Conservation (phyloP, 2,113 vertebrate genomes). For the Chaenocephalus aceratus region DNA sequence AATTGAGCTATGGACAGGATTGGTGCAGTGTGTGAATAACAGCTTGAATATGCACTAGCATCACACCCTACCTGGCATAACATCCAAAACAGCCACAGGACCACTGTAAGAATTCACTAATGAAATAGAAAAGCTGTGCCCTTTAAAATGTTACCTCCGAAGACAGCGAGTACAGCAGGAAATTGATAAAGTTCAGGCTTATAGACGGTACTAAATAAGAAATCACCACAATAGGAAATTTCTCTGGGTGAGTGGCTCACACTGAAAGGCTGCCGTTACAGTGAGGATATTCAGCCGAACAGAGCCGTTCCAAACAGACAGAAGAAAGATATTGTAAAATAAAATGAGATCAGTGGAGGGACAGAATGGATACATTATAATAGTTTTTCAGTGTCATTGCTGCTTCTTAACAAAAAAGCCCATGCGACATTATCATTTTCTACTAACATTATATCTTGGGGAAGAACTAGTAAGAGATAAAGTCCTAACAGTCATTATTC, state of each 20-base stretch:
- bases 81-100: slow-evolving; percentile 30
- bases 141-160: slow-evolving; percentile 22
- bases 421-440: background rate
- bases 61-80: slow-evolving; percentile 11
- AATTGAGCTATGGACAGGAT: background rate
- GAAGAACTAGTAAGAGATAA: background rate
- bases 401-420: background rate
- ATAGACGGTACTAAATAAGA: slow-evolving; percentile 41
- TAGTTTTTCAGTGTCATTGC: background rate
- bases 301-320: slow-evolving; percentile 19
- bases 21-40: background rate
- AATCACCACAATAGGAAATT: slow-evolving; percentile 26
- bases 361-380: background rate
- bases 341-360: background rate
- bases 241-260: slow-evolving; percentile 11
- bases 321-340: slow-evolving; percentile 3
- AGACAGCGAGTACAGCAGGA: slow-evolving; percentile 18
- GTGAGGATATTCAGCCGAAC: slow-evolving; percentile 12
- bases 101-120: slow-evolving; percentile 24
- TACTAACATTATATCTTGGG: background rate
- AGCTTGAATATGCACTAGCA: background rate
- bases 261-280: slow-evolving; percentile 32
- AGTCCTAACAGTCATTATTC: background rate
- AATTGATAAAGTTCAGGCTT: slow-evolving; percentile 18
- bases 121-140: slow-evolving; percentile 17